phyloP scores from a whole-genome alignment of 2,797 vertebrate genomes.

The Leptodactylus fallax region DNA sequence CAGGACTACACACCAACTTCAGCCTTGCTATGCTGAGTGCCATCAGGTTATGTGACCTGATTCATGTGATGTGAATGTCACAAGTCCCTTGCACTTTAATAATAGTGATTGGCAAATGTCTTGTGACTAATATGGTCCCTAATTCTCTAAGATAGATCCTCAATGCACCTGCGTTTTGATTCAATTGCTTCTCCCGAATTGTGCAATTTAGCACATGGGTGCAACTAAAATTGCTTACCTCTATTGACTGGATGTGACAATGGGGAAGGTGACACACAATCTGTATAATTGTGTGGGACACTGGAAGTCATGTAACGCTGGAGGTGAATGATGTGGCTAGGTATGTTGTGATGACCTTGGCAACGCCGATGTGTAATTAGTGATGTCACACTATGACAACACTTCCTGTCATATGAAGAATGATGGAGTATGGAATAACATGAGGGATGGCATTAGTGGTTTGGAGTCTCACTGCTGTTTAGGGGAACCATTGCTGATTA shows the following conservation, averaged over 20 bases:
- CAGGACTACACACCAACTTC: neutral
- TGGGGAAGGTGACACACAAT: neutral
- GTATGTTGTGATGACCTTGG: constrained; percentile 2
- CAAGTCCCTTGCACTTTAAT: no score
- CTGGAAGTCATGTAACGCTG: neutral
- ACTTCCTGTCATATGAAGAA: neutral
- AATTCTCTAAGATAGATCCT: neutral
- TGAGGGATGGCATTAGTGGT: no score
- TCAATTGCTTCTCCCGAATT: neutral
- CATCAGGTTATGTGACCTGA: no score
- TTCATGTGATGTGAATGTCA: no score
- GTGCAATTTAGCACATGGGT: neutral
- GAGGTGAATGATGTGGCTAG: neutral
- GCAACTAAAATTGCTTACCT: neutral
- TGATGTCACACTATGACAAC: neutral
- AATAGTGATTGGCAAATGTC: no score
- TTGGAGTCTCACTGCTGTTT: no score
- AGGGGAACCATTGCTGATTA: neutral
- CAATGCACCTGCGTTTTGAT: neutral
- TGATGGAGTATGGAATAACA: neutral
- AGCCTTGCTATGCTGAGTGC: neutral
- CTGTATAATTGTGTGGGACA: no score
- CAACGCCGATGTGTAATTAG: neutral
- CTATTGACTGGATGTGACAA: neutral
- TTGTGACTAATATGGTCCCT: no score